Evolutionary conservation across 2,113 vertebrate genomes (phyloP).

Genomic region (Formicarius rufipectus): DNA sequence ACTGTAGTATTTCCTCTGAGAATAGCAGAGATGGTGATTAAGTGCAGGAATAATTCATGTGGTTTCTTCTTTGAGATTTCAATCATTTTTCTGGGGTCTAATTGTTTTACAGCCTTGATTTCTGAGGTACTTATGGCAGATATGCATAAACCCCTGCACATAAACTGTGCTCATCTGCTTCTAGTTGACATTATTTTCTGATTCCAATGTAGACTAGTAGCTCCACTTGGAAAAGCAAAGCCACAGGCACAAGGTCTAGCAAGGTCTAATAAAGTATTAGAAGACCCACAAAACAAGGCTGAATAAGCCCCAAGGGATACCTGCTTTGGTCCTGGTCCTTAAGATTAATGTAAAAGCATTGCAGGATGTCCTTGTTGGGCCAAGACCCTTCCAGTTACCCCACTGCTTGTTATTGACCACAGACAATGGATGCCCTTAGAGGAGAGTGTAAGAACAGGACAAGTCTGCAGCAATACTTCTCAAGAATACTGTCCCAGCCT

Average conservation of each 20-base stretch:
- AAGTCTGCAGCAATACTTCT: neutral
- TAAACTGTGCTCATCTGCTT: neutral
- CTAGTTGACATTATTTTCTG: neutral
- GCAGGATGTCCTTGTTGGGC: neutral
- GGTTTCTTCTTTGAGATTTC: slow-evolving; percentile 12
- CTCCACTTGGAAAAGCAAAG: neutral
- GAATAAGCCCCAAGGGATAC: neutral
- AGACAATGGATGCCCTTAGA: neutral
- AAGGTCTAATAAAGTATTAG: neutral
- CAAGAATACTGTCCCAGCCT: neutral
- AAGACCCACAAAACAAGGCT: neutral
- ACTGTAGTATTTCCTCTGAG: slow-evolving; percentile 26
- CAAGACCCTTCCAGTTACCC: neutral
- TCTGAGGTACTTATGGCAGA: neutral
- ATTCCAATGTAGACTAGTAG: neutral
- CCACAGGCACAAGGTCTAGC: neutral
- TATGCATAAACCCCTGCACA: neutral
- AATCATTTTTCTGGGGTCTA: neutral
- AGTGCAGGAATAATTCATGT: slow-evolving; percentile 7
- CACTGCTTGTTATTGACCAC: neutral
- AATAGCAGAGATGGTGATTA: neutral
- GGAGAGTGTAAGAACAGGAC: neutral
- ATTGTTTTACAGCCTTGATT: neutral
- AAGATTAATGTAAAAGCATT: neutral
- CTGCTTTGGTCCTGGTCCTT: neutral